phyloP scores from a whole-genome alignment of 2,113 vertebrate species.

The Spheniscus mendiculus region DNA sequence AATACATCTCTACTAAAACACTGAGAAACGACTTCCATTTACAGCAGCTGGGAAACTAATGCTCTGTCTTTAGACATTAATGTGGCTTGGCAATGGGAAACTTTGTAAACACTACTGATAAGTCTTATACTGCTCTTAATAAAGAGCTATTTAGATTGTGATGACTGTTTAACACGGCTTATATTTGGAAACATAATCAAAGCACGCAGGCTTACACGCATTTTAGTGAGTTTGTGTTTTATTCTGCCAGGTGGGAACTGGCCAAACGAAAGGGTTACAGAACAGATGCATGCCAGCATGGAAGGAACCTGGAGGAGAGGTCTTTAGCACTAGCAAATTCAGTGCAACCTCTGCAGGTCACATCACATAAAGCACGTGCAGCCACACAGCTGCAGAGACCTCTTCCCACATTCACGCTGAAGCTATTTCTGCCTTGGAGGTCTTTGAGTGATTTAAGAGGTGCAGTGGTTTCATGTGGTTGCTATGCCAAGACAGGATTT shows the following conservation, averaged over 20 bases:
- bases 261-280: not conserved
- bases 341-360: not conserved
- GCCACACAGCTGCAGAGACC: not conserved
- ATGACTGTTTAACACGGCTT: not conserved
- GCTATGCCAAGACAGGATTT: not conserved
- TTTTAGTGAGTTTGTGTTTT: conserved; percentile 13
- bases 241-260: not conserved
- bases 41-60: not conserved
- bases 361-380: not conserved
- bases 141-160: not conserved
- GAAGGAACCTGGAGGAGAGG: not conserved
- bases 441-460: conserved; percentile 28
- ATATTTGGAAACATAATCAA: not conserved
- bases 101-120: conserved; percentile 6
- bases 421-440: not conserved
- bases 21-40: not conserved
- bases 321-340: not conserved
- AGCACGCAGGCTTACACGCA: not conserved
- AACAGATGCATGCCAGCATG: not conserved
- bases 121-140: not conserved
- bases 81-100: not conserved
- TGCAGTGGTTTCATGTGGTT: not conserved
- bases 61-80: not conserved
- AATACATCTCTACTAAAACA: not conserved
- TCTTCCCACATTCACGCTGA: not conserved